Evolutionary conservation across 1,140 invertebrate genomes (phyloP).

Genomic region (Drosophila lacteicornis): DNA sequence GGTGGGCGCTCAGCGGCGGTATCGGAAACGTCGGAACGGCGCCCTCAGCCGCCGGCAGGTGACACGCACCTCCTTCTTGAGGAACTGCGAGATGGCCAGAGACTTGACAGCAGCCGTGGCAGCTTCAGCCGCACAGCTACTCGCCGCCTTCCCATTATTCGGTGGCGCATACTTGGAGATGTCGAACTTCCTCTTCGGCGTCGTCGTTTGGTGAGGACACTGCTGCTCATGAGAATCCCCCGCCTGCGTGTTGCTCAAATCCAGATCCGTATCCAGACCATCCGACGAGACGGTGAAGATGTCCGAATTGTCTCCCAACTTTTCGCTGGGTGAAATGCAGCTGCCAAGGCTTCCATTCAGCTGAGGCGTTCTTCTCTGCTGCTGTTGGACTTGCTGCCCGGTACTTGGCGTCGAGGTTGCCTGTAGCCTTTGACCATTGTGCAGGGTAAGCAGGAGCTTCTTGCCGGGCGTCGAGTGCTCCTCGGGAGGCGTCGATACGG

Average conservation of each 20-base stretch:
- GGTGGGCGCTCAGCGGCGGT: constrained; percentile 73
- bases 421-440: constrained; percentile 55
- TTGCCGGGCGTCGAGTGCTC: constrained; percentile 40
- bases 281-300: constrained; percentile 84
- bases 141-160: constrained; percentile 69
- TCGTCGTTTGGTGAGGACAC: constrained; percentile 62
- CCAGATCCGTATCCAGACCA: constrained; percentile 80
- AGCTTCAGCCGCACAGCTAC: constrained; percentile 78
- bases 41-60: constrained; percentile 78
- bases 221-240: constrained; percentile 63
- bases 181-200: constrained; percentile 78
- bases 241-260: constrained; percentile 74
- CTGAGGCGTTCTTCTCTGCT: constrained; percentile 64
- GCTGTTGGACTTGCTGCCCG: constrained; percentile 35
- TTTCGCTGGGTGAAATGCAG: constrained; percentile 80
- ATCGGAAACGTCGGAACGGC: constrained; percentile 80
- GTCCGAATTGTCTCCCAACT: constrained; percentile 80
- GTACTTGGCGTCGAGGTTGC: constrained; percentile 70
- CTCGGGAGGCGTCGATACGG: constrained; percentile 11
- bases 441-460: constrained; percentile 49
- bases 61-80: constrained; percentile 82
- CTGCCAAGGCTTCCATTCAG: constrained; percentile 76
- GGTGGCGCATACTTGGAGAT: constrained; percentile 78
- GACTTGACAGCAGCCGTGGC: constrained; percentile 79
- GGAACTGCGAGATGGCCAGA: constrained; percentile 78